A percentile compares a stretch with the other conserved stretches of the same genome.
These are phyloP conservation scores for Schlechtendalia chinensis DNA, from an alignment of 1,140 invertebrate species.

Conservation along the genomic window DNA sequence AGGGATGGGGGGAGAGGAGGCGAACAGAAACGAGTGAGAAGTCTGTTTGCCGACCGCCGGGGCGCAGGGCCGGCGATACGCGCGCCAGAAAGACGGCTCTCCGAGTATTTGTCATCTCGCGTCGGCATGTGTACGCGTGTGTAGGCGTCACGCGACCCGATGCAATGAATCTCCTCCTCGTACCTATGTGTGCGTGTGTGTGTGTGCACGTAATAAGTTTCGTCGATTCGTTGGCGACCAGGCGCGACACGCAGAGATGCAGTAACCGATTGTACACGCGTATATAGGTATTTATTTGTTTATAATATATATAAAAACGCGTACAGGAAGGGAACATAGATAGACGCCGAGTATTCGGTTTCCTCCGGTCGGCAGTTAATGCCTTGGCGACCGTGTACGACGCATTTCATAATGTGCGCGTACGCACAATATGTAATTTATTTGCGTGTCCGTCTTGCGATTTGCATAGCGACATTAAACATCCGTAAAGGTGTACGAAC, in stretches of 20 bases:
- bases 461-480: constrained; percentile 19
- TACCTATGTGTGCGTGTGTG: too few relatives aligned
- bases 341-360: constrained; percentile 11
- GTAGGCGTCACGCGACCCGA: neutral
- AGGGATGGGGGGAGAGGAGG: neutral
- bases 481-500: neutral
- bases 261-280: neutral
- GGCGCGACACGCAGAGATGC: neutral
- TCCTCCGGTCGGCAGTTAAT: neutral
- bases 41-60: constrained; percentile 27
- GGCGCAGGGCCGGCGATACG: neutral
- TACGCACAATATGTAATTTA: neutral
- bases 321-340: neutral
- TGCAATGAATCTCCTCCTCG: constrained; percentile 43
- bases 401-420: neutral
- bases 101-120: constrained; percentile 18
- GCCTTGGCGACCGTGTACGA: constrained; percentile 3
- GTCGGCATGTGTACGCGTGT: neutral
- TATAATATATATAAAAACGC: too few relatives aligned
- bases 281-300: too few relatives aligned
- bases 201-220: constrained; percentile 18
- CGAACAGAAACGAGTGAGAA: neutral
- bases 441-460: neutral
- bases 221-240: neutral
- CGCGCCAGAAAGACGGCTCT: constrained; percentile 2